Evolutionary conservation across 1,140 invertebrate genomes (phyloP), one percentile per base, ranked within the genome.

Genomic region (Bombyx mandarina): DNA sequence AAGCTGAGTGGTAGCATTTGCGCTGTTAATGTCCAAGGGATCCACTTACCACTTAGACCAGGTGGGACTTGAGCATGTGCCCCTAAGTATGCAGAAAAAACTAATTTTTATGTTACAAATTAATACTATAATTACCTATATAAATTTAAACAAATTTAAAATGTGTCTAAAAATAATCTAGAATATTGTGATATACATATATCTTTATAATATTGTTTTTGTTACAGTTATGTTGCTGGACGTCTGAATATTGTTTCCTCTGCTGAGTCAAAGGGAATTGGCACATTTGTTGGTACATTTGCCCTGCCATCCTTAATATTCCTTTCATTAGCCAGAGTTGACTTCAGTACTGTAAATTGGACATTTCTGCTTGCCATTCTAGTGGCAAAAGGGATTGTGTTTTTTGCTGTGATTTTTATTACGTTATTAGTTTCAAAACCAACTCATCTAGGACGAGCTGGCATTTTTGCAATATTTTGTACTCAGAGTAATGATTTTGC

Each of bases 401-500:
- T 99, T 88, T 88, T 96, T 64, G 77, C 91, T 42, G 97, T 99
- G 6, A 89, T 94, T 8, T 71, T 94, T 26, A 88, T 98, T 9
- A 95, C 94, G 3, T 67, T 97, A 54, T 73, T 98, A 43, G 91
- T 96, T 12, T 93, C 93, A 7, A 92, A 93, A 79, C 94, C 95
- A 7, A 77, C 93, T 6, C 94, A 97, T 86, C 90, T 94, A 59
- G 95, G 94, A 9, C 91, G 93, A 71, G 95, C 96, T 56, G 97
- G 96, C 10, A 89, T 99, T 22, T 97, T 95, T 90, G 95, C 95
- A 26, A 99, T 99, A 69, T 98, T 99, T 82, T 95, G 94, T 52
- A 99, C 97, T 0, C 97, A 99, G 78, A 98, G 96, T 77, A 99
- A 99, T 91, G 98, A 99, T 87, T 99, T 99, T 90, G 98, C 98